phyloP scores from a whole-genome alignment of 1,140 invertebrate genomes.

The Phortica variegata region DNA sequence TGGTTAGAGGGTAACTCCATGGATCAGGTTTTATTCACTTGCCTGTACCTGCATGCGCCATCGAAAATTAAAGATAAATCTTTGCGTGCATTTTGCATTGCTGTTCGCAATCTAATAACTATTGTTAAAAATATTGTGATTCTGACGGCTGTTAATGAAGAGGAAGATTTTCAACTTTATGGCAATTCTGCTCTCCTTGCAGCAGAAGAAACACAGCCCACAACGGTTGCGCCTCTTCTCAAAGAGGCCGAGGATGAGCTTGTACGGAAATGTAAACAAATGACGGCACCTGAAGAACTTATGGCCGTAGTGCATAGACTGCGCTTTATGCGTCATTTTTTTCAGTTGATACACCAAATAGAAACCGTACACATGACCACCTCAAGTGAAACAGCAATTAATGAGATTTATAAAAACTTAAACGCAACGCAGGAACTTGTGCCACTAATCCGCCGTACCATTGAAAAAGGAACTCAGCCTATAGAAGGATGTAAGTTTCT shows the following conservation, averaged over 20 bases:
- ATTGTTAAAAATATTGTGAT: constrained; percentile 88
- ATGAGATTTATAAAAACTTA: constrained; percentile 70
- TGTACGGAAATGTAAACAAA: constrained; percentile 69
- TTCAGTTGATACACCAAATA: constrained; percentile 74
- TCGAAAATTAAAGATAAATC: constrained; percentile 79
- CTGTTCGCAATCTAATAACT: constrained; percentile 87
- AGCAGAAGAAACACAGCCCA: constrained; percentile 78
- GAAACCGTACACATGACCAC: constrained; percentile 63
- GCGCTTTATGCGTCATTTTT: constrained; percentile 82
- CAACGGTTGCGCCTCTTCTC: constrained; percentile 77
- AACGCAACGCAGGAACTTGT: constrained; percentile 73
- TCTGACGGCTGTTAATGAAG: constrained; percentile 84
- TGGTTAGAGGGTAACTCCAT: constrained; percentile 95
- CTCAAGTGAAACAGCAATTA: constrained; percentile 61
- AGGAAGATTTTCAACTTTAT: constrained; percentile 92
- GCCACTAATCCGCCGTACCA: constrained; percentile 75
- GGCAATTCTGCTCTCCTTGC: constrained; percentile 90
- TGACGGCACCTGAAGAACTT: constrained; percentile 58
- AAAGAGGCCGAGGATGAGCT: constrained; percentile 92
- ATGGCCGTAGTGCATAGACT: constrained; percentile 76
- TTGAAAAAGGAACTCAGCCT: constrained; percentile 73
- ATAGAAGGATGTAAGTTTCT: constrained; percentile 66
- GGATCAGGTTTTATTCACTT: constrained; percentile 96
- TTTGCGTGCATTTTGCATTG: constrained; percentile 83
- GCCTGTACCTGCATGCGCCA: constrained; percentile 92